phyloP scores from a whole-genome alignment of 2,113 vertebrate species.

The Larimichthys crocea region DNA sequence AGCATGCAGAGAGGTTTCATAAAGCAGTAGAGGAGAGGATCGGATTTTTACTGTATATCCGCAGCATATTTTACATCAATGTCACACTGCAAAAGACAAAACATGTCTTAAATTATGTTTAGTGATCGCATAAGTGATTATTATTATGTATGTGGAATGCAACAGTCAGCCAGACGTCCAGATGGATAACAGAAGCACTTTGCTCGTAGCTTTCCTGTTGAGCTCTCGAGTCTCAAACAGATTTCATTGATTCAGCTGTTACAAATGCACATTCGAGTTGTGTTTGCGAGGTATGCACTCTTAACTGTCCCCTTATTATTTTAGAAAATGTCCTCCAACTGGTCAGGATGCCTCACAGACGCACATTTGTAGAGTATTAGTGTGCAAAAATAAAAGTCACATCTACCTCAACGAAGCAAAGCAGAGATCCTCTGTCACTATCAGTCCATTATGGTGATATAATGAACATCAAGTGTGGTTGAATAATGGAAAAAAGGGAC shows the following conservation, averaged over 20 bases:
- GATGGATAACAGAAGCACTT: neutral
- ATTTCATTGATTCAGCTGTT: too few species aligned
- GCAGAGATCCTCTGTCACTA: too few species aligned
- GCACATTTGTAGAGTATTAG: too few species aligned
- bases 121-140: too few species aligned
- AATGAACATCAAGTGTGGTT: too few species aligned
- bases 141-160: neutral
- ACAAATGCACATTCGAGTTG: neutral
- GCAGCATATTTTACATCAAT: neutral
- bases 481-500: neutral
- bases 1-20: neutral
- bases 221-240: too few species aligned
- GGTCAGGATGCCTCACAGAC: too few species aligned
- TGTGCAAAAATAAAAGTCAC: too few species aligned
- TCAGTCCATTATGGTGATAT: too few species aligned
- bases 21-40: neutral
- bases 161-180: neutral
- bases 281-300: neutral
- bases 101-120: neutral
- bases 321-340: too few species aligned
- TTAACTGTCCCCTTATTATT: too few species aligned
- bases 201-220: neutral
- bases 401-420: too few species aligned
- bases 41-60: conserved; percentile 7
- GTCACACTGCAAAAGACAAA: neutral